phyloP scores from a whole-genome alignment of 2,113 vertebrate genomes.

The Phrynosoma blainvillii region DNA sequence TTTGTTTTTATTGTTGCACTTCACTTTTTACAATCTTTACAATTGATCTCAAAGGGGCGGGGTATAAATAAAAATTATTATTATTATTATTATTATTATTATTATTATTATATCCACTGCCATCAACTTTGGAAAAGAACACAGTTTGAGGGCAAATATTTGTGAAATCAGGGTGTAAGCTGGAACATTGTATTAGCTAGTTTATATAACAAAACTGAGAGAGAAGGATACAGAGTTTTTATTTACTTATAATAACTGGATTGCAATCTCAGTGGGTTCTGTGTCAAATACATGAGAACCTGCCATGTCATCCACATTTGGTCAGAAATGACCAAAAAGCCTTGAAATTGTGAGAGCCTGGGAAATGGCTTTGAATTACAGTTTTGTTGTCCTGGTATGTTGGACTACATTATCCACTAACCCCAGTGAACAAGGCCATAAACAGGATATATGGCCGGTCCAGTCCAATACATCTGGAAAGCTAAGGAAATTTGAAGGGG shows the following conservation, averaged over 20 bases:
- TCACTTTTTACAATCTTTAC: too few relatives aligned
- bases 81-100: too few relatives aligned
- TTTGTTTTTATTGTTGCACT: too few relatives aligned
- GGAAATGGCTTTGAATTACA: too few relatives aligned
- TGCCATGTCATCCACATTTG: too few relatives aligned
- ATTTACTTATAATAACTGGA: not conserved
- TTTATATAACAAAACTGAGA: not conserved
- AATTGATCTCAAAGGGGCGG: too few relatives aligned
- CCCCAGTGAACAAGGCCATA: not conserved
- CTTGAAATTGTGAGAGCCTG: too few relatives aligned
- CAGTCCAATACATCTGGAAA: not conserved
- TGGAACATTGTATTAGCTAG: not conserved
- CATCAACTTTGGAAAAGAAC: constrained; percentile 7
- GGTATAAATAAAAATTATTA: too few relatives aligned
- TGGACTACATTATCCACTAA: not conserved
- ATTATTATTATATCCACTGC: not conserved
- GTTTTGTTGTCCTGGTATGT: not conserved
- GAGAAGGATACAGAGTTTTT: not conserved
- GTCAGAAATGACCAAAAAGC: too few relatives aligned
- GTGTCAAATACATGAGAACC: not conserved
- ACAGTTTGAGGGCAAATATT: not conserved
- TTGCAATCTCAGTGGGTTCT: not conserved
- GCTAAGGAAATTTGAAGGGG: not conserved
- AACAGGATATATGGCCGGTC: not conserved
- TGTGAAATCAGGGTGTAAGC: not conserved